These are phyloP conservation scores for Hyles lineata DNA, from an alignment of 2,888 invertebrate species.

Conservation along the genomic window DNA sequence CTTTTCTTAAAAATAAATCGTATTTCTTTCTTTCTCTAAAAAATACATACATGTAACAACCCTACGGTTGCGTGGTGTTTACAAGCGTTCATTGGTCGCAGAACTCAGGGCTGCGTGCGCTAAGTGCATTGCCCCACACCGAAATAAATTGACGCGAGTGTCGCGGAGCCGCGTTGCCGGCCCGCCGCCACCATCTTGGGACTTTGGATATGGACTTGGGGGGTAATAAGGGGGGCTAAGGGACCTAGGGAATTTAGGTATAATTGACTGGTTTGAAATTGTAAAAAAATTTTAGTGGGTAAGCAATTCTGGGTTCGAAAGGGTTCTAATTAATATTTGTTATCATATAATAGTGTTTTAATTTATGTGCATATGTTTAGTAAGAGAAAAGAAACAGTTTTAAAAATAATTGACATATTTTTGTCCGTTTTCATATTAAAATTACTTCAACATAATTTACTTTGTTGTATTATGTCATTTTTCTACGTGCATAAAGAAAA, in stretches of 20 bases:
- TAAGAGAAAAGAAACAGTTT: too few relatives aligned
- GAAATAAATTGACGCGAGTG: slow-evolving; percentile 83
- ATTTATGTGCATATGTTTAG: too few relatives aligned
- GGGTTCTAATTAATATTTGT: too few relatives aligned
- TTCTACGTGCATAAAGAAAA: neutral
- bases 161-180: slow-evolving; percentile 37
- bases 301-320: too few relatives aligned
- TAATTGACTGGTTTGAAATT: neutral
- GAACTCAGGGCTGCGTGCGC: slow-evolving; percentile 77
- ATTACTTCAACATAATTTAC: too few relatives aligned
- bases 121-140: slow-evolving; percentile 84
- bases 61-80: slow-evolving; percentile 59
- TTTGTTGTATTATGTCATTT: too few relatives aligned
- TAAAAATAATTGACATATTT: too few relatives aligned
- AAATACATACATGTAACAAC: slow-evolving; percentile 1
- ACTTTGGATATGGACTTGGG: neutral
- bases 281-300: too few relatives aligned
- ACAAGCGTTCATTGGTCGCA: slow-evolving; percentile 71
- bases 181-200: slow-evolving; percentile 2
- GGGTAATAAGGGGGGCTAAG: neutral
- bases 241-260: neutral
- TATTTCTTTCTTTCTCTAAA: too few relatives aligned
- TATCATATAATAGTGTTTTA: too few relatives aligned
- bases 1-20: too few relatives aligned
- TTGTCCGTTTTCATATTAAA: too few relatives aligned